Evolutionary conservation across 2,113 vertebrate species (phyloP), one percentile per base, ranked within the genome.

Genomic region (Ranitomeya imitator): DNA sequence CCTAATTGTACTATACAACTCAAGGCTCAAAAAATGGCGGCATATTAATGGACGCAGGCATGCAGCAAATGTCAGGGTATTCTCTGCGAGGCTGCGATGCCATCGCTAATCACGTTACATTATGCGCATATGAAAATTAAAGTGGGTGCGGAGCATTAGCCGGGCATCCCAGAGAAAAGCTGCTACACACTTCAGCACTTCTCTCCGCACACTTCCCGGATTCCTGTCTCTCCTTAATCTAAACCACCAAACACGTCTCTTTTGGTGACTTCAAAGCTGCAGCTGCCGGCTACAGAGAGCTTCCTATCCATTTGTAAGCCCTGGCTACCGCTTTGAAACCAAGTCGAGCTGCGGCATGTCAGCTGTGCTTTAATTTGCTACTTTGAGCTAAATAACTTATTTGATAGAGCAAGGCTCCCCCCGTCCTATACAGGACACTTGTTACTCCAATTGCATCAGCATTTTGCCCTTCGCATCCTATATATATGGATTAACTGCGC

Each of bases 301-400:
- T 89, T 90, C 90, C 88, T 63, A 85, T 85, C 91, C 90, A 90
- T 83, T 91, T 89, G 61, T 89, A 93, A 92, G 92, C 90, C 92
- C 90, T 88, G 85, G 89, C 90, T 89, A 90, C 91, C 19, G 85
- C 93, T 94, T 93, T 94, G 92, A 94, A 93, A 92, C 13, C 15
- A 90, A 93, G 92, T 76, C 91, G 88, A 90, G 91, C 92, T 91
- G 91, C 90, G 80, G 92, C 92, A 92, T 23, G 90, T 90, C 93
- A 94, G 93, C 93, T 94, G 93, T 92, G 93, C 90, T 90, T 93
- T 91, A 93, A 92, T 91, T 91, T 89, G 91, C 91, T 92, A 90
- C 91, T 81, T 90, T 86, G 91, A 91, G 92, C 91, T 92, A 92
- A 93, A 90, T 83, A 89, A 91, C 93, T 93, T 93, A 92, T 92